A percentile compares a stretch with the other conserved stretches of the same genome.
Evolutionary conservation across 2,797 vertebrate genomes (phyloP).

Genomic region (Australoheros facetus): DNA sequence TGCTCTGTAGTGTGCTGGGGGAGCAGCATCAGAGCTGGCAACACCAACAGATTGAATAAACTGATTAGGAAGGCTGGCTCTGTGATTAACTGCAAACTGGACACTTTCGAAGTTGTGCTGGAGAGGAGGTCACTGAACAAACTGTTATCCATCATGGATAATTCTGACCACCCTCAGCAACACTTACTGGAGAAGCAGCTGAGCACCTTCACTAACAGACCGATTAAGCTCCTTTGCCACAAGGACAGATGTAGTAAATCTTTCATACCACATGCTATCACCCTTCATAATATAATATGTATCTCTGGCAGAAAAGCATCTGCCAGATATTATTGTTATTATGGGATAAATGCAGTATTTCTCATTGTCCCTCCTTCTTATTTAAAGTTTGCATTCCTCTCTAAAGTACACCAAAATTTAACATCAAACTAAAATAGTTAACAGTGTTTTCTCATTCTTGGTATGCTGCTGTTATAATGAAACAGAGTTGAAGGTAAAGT

Average conservation of each 20-base stretch:
- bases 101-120: background rate
- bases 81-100: background rate
- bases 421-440: background rate
- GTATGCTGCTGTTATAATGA: background rate
- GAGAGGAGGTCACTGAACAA: background rate
- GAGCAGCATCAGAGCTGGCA: too few relatives aligned
- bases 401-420: background rate
- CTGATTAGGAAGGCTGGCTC: too few relatives aligned
- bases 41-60: too few relatives aligned
- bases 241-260: too few relatives aligned
- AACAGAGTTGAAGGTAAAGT: background rate
- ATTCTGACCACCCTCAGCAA: background rate
- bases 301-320: background rate
- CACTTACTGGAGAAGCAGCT: background rate
- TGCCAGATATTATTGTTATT: background rate
- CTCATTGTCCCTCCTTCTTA: background rate
- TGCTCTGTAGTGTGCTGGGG: background rate
- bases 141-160: conserved; percentile 3
- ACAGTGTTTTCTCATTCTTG: background rate
- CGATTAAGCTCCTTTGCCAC: background rate
- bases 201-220: background rate
- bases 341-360: background rate
- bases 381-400: background rate
- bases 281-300: background rate
- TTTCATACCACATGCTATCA: background rate